These are phyloP conservation scores for Halcyon malimbica DNA, from an alignment of 2,113 vertebrate species.

Conservation along the genomic window DNA sequence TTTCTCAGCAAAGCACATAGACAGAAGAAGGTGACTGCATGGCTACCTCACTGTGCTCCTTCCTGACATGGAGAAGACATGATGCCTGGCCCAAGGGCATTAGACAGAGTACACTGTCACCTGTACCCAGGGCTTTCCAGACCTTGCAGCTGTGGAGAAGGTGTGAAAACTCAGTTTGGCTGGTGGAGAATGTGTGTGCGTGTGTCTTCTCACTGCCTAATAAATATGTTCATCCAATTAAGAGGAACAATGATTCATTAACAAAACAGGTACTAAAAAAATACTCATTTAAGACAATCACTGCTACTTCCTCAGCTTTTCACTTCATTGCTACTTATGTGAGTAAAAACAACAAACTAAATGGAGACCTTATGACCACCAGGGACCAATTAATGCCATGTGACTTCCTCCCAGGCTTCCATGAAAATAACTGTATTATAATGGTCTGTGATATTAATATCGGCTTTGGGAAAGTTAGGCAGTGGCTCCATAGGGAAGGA, in stretches of 20 bases:
- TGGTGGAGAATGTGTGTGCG: slow-evolving; percentile 45
- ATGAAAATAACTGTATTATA: slow-evolving; percentile 99
- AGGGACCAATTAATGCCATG: slow-evolving; percentile 95
- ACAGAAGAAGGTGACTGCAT: not conserved
- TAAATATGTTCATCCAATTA: slow-evolving; percentile 79
- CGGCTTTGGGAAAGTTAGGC: slow-evolving; percentile 93
- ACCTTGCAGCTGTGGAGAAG: not conserved
- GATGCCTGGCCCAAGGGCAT: not conserved
- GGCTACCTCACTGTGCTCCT: not conserved
- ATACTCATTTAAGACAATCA: slow-evolving; percentile 80
- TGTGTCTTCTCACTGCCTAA: slow-evolving; percentile 40
- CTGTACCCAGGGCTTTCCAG: not conserved
- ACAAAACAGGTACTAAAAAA: slow-evolving; percentile 82
- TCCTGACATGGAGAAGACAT: not conserved
- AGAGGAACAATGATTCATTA: slow-evolving; percentile 85
- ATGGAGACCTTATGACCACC: slow-evolving; percentile 84
- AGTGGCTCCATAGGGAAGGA: slow-evolving; percentile 85
- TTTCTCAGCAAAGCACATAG: not conserved
- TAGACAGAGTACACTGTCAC: not conserved
- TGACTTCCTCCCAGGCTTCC: slow-evolving; percentile 97
- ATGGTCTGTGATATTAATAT: slow-evolving; percentile 99
- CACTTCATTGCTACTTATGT: slow-evolving; percentile 92
- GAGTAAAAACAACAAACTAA: slow-evolving; percentile 94
- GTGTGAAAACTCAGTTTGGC: not conserved
- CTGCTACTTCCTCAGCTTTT: slow-evolving; percentile 93